phyloP scores from a whole-genome alignment of 1,140 invertebrate species.

The Drosophila erecta region DNA sequence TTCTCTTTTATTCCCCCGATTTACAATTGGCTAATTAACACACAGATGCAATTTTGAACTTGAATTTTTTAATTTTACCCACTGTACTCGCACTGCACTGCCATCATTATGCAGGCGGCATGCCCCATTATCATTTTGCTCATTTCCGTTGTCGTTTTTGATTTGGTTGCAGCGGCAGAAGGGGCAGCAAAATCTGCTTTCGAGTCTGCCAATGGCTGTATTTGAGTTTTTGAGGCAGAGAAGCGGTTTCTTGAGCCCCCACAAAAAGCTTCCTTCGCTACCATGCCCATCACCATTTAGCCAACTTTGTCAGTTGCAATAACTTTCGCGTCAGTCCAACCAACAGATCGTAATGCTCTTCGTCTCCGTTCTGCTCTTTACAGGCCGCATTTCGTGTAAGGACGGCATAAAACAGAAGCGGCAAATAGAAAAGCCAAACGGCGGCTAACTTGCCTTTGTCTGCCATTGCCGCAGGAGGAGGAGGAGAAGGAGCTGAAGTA shows the following conservation, averaged over 20 bases:
- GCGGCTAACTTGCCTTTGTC: conserved; percentile 55
- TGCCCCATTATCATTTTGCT: conserved; percentile 73
- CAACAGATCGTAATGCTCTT: conserved; percentile 62
- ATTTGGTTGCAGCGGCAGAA: conserved; percentile 21
- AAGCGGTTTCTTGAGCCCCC: conserved; percentile 5
- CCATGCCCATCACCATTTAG: conserved; percentile 16
- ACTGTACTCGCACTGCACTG: conserved; percentile 20
- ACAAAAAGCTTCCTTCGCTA: background rate
- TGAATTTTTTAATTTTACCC: background rate
- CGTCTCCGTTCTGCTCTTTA: conserved; percentile 38
- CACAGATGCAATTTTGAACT: background rate
- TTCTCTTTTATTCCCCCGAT: background rate
- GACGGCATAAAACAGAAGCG: conserved; percentile 50
- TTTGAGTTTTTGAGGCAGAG: conserved; percentile 16
- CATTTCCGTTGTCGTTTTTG: conserved; percentile 69
- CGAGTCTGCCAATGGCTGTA: conserved; percentile 56
- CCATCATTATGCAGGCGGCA: conserved; percentile 69
- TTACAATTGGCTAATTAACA: too few relatives aligned
- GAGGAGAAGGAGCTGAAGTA: background rate
- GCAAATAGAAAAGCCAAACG: conserved; percentile 45
- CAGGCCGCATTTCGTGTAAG: conserved; percentile 45
- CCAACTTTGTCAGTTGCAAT: conserved; percentile 71
- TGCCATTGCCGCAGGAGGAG: conserved; percentile 11
- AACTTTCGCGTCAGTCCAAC: conserved; percentile 76
- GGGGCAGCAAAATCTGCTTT: conserved; percentile 12